Evolutionary conservation across 2,797 vertebrate genomes (phyloP), one percentile per base, ranked within the genome.

Genomic region (Mus minutoides): DNA sequence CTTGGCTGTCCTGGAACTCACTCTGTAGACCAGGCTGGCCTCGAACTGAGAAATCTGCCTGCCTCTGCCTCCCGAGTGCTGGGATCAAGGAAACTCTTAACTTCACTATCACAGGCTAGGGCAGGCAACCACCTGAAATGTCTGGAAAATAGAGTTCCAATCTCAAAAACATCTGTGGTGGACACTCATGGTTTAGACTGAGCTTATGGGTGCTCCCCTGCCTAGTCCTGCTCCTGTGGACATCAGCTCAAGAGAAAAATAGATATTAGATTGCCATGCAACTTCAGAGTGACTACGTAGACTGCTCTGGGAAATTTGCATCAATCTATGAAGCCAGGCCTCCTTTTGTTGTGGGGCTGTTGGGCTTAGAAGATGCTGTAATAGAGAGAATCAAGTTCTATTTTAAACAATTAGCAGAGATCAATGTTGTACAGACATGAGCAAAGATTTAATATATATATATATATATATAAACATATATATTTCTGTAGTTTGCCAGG

Each of bases 361-460:
- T 94, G 92, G 91, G 52, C 43, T 94, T 95, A 94, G 73, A 67
- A 90, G 75, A 94, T 94, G 40, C 71, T 96, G 21, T 95, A 85
- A 37, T 88, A 96, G 97, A 98, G 95, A 97, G 96, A 98, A 98
- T 98, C 97, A 97, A 97, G 97, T 98, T 98, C 87, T 98, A 97
- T 97, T 98, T 98, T 97, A 97, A 96, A 96, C 88, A 97, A 62
- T 98, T 97, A 98, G 95, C 91, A 98, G 58, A 98, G 96, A 97
- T 98, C 92, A 98, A 95, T 98, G 98, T 97, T 98, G 97, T 98
- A 97, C 96, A 98, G 96, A 97, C 86, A 97, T 93, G 95, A 97
- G 93, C 49, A 98, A 97, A 85, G 97, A 98, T 98, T 98, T 98
- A 97, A 98, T 97, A 97, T 95, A 73, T 98, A 98, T 98, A 97